phyloP scores from a whole-genome alignment of 2,888 invertebrate genomes.

The Meghimatium bilineatum region DNA sequence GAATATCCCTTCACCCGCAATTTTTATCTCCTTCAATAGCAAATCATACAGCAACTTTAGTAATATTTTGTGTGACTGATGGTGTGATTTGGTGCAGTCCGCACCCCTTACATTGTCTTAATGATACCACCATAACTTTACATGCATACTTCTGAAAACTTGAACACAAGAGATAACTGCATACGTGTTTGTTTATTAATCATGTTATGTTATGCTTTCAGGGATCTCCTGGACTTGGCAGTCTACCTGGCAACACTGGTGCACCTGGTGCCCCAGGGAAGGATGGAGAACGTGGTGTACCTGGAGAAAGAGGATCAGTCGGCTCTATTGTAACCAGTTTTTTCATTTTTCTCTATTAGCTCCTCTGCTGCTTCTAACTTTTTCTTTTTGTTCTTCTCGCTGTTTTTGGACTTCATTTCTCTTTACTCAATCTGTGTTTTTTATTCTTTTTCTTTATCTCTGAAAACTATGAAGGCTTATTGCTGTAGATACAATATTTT shows the following conservation, averaged over 20 bases:
- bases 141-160: no score
- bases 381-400: neutral
- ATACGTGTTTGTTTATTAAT: neutral
- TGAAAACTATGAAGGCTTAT: no score
- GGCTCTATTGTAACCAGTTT: conserved; percentile 77
- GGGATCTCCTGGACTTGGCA: conserved; percentile 55
- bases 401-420: neutral
- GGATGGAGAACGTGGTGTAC: conserved; percentile 65
- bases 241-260: conserved; percentile 59
- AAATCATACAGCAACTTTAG: no score
- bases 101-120: no score
- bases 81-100: no score
- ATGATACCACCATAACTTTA: no score
- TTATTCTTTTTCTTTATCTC: neutral
- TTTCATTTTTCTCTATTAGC: neutral
- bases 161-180: no score
- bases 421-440: neutral
- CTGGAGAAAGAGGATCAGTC: conserved; percentile 83
- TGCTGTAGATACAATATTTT: no score
- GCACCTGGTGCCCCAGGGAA: conserved; percentile 60
- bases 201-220: conserved; percentile 3
- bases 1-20: no score
- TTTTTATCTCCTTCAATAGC: no score
- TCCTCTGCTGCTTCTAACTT: neutral
- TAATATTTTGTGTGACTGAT: no score